Percentiles rank a stretch among this genome's conserved stretches.
phyloP scores from a whole-genome alignment of 2,113 vertebrate species.

The Sisor rabdophorus region DNA sequence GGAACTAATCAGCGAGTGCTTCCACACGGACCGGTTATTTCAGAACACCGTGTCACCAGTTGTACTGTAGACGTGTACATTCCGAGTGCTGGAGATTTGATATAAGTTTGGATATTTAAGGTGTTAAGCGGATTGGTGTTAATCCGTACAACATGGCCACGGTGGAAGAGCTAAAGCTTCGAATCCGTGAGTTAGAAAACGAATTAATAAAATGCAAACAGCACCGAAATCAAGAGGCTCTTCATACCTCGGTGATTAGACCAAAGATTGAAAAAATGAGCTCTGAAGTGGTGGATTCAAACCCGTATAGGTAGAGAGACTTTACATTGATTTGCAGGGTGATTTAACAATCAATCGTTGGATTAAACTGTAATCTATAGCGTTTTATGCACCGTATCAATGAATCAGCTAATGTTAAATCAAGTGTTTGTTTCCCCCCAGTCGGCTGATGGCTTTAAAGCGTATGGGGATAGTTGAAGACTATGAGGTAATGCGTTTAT shows the following conservation, averaged over 20 bases:
- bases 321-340: too few species aligned
- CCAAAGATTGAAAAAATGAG: conserved; percentile 83
- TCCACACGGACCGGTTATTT: conserved; percentile 53
- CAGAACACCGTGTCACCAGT: conserved; percentile 53
- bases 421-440: conserved; percentile 54
- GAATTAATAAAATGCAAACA: conserved; percentile 77
- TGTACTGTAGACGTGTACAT: conserved; percentile 67
- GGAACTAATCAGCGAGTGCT: conserved; percentile 30
- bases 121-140: too few species aligned
- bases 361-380: neutral
- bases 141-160: conserved; percentile 58
- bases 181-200: conserved; percentile 79
- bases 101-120: neutral
- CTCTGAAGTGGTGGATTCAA: conserved; percentile 88
- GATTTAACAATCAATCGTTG: neutral
- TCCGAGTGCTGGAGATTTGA: neutral
- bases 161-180: conserved; percentile 75
- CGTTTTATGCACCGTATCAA: neutral
- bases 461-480: conserved; percentile 95
- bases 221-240: conserved; percentile 49
- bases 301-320: conserved; percentile 85
- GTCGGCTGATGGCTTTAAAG: conserved; percentile 95
- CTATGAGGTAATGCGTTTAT: conserved; percentile 81
- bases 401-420: neutral
- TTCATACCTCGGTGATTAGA: conserved; percentile 58